A percentile compares a stretch with the other conserved stretches of the same genome.
Evolutionary conservation across 2,113 vertebrate species (phyloP).

Genomic region (Lamprotornis superbus): DNA sequence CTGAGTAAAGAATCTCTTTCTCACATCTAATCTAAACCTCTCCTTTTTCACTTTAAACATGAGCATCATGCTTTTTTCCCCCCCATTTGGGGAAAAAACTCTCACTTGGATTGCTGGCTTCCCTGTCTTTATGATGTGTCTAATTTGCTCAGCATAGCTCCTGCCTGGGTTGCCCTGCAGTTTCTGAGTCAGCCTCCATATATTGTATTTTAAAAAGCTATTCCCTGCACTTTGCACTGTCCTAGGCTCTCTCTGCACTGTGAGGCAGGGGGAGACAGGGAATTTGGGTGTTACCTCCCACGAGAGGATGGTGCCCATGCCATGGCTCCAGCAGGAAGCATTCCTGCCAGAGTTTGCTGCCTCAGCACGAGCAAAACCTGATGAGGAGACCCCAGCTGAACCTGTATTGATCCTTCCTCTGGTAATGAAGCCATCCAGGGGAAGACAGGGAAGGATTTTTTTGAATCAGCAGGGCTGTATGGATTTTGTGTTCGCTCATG

Average conservation of each 20-base stretch:
- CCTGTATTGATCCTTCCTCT: background rate
- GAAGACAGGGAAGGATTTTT: background rate
- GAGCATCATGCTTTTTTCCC: background rate
- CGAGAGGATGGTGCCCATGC: accelerated
- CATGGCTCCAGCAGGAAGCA: accelerated
- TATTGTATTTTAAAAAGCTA: background rate
- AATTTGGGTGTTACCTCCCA: accelerated
- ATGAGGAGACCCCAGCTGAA: background rate
- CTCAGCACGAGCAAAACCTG: background rate
- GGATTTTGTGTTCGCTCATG: background rate
- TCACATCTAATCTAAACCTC: background rate
- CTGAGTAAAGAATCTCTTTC: background rate
- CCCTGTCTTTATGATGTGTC: background rate
- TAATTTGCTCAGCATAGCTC: background rate
- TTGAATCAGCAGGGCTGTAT: background rate
- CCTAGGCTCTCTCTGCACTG: background rate
- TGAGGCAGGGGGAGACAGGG: background rate
- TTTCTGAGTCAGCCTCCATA: background rate
- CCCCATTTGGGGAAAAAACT: background rate
- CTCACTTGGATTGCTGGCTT: background rate
- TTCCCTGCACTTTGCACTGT: background rate
- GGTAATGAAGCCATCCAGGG: background rate
- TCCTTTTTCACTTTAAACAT: background rate
- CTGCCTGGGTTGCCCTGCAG: background rate
- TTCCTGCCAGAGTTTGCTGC: background rate